Conservation (phyloP, 2,113 vertebrate species). For the Leucoraja erinaceus region DNA sequence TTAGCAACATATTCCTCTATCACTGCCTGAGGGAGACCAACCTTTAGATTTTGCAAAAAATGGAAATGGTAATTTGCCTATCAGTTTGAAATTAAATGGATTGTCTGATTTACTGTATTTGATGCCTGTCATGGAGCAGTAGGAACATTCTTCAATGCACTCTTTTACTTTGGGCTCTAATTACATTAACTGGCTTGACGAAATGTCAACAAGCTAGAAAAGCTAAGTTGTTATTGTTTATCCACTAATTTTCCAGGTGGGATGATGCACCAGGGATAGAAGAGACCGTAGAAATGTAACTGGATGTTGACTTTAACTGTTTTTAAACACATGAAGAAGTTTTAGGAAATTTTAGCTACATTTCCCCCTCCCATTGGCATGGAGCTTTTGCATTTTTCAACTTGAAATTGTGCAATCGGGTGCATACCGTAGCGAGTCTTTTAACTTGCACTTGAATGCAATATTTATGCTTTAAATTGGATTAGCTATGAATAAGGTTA, state of each 20-base stretch:
- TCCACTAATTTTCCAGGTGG: not conserved
- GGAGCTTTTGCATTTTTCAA: too few relatives aligned
- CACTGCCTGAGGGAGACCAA: too few relatives aligned
- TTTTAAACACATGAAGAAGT: not conserved
- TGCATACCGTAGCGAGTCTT: too few relatives aligned
- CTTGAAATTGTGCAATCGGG: too few relatives aligned
- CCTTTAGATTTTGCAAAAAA: too few relatives aligned
- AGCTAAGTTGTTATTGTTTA: not conserved
- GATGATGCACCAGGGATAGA: not conserved
- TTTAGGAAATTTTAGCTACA: too few relatives aligned
- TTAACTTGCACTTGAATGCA: too few relatives aligned
- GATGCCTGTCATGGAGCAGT: not conserved
- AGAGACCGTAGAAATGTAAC: not conserved
- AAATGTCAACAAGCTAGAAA: not conserved
- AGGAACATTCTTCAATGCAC: not conserved
- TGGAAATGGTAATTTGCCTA: too few relatives aligned
- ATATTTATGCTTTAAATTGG: too few relatives aligned
- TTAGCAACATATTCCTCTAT: not conserved
- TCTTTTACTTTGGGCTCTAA: not conserved
- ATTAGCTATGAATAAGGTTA: too few relatives aligned
- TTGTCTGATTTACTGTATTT: not conserved
- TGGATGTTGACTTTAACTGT: not conserved
- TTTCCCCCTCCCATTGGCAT: too few relatives aligned
- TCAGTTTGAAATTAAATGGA: not conserved
- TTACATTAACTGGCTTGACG: not conserved